phyloP scores from a whole-genome alignment of 2,888 invertebrate genomes.

The Caenorhabditis zanzibari region DNA sequence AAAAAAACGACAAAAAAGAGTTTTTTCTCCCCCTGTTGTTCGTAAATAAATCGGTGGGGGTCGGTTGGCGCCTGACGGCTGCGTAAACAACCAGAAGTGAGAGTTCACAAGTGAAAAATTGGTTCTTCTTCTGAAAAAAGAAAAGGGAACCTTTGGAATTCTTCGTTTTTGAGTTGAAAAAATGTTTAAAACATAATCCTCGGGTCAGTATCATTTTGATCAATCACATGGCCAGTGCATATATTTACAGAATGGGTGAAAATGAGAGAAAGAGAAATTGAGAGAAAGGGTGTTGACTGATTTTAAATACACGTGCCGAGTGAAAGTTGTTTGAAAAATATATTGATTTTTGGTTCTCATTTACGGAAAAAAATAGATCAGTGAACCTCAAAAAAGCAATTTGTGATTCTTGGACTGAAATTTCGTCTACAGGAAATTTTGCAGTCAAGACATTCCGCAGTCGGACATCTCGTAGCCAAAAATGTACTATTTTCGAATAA shows the following conservation, averaged over 20 bases:
- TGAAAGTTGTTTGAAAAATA: conserved; percentile 20
- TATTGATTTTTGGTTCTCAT: conserved; percentile 25
- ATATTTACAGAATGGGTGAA: conserved; percentile 10
- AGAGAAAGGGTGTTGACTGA: conserved; percentile 27
- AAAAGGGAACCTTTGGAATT: too few species aligned
- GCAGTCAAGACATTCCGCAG: too few species aligned
- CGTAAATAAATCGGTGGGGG: conserved; percentile 22
- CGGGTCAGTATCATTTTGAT: conserved; percentile 16
- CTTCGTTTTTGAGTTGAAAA: neutral
- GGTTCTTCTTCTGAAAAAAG: neutral
- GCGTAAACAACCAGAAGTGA: conserved; percentile 30
- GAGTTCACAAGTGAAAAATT: too few species aligned
- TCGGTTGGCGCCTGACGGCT: conserved; percentile 40
- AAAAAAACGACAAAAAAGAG: conserved; percentile 16
- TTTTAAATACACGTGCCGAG: conserved; percentile 35
- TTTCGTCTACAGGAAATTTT: too few species aligned
- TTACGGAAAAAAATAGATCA: neutral
- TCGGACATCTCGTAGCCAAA: too few species aligned
- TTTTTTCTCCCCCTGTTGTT: conserved; percentile 1
- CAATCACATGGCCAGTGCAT: conserved; percentile 33
- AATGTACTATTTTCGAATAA: too few species aligned
- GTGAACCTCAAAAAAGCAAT: neutral
- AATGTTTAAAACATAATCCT: neutral
- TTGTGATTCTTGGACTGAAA: too few species aligned
- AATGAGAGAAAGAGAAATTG: neutral